Conservation (phyloP, 1,140 invertebrate species). For the Drosophila ohnishii region DNA sequence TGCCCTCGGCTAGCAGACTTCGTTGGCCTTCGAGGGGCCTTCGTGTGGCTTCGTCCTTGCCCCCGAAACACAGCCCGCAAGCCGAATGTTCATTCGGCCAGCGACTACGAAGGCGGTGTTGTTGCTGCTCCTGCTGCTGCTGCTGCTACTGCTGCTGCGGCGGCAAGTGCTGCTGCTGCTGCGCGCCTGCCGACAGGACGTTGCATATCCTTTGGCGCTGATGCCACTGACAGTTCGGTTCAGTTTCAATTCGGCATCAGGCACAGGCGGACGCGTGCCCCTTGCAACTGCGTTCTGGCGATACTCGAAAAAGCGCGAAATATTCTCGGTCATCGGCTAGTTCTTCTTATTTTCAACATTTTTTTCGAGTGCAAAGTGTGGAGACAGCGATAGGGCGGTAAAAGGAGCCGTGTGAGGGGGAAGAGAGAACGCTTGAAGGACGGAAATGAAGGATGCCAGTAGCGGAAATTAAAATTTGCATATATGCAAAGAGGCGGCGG, state of each 20-base stretch:
- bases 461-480: slow-evolving; percentile 82
- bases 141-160: slow-evolving; percentile 10
- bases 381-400: neutral
- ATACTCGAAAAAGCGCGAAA: slow-evolving; percentile 32
- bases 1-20: neutral
- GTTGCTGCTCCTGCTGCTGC: slow-evolving; percentile 17
- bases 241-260: slow-evolving; percentile 73
- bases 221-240: slow-evolving; percentile 71
- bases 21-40: neutral
- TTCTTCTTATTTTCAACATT: slow-evolving; percentile 14
- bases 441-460: slow-evolving; percentile 80
- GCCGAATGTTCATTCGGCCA: slow-evolving; percentile 23
- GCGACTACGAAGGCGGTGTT: neutral
- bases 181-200: slow-evolving; percentile 59
- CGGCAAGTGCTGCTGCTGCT: slow-evolving; percentile 53
- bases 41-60: slow-evolving; percentile 12
- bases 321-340: neutral
- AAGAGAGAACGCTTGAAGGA: slow-evolving; percentile 24
- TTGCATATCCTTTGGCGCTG: slow-evolving; percentile 76
- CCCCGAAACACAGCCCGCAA: neutral
- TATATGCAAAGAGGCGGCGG: slow-evolving; percentile 37
- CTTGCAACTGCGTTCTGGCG: slow-evolving; percentile 4
- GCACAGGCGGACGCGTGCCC: slow-evolving; percentile 65
- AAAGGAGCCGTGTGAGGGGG: slow-evolving; percentile 4
- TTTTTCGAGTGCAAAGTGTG: slow-evolving; percentile 27